Percentiles rank a stretch among this genome's conserved stretches.
Evolutionary conservation across 2,888 invertebrate species (phyloP).

Genomic region (Crocallis elinguaria): DNA sequence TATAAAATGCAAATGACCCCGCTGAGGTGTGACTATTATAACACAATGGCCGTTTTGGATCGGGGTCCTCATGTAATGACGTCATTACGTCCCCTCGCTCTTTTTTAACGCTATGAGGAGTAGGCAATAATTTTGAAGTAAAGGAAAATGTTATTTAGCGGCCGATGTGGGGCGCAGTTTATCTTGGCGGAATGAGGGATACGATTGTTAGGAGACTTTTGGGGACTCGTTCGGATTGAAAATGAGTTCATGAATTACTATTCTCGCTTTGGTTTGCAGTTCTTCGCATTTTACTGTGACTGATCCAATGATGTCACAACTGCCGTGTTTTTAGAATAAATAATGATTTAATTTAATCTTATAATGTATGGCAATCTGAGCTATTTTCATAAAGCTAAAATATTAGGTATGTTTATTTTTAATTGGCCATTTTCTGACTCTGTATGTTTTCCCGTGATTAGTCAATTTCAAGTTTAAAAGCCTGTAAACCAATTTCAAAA

Average conservation of each 20-base stretch:
- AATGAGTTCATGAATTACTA: background rate
- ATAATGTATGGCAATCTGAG: too few relatives aligned
- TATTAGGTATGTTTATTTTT: too few relatives aligned
- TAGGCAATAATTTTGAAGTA: constrained; percentile 37
- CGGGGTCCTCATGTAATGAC: constrained; percentile 49
- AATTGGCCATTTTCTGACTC: too few relatives aligned
- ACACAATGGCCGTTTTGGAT: constrained; percentile 54
- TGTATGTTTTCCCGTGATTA: too few relatives aligned
- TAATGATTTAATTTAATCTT: too few relatives aligned
- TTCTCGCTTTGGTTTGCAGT: background rate
- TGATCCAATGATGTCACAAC: too few relatives aligned
- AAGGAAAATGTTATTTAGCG: constrained; percentile 28
- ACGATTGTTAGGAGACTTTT: constrained; percentile 12
- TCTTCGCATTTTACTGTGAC: background rate
- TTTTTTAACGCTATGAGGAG: constrained; percentile 31
- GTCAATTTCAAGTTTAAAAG: too few relatives aligned
- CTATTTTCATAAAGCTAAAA: too few relatives aligned
- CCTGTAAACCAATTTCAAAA: too few relatives aligned
- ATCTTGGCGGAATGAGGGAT: constrained; percentile 14
- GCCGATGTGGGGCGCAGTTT: constrained; percentile 21
- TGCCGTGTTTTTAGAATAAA: too few relatives aligned
- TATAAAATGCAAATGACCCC: constrained; percentile 52
- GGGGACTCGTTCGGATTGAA: constrained; percentile 2
- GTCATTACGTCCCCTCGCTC: constrained; percentile 35
- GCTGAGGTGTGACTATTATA: constrained; percentile 52